Base-by-base conservation (phyloP, 2,797 vertebrate genomes). In the Etheostoma perlongum region DNA sequence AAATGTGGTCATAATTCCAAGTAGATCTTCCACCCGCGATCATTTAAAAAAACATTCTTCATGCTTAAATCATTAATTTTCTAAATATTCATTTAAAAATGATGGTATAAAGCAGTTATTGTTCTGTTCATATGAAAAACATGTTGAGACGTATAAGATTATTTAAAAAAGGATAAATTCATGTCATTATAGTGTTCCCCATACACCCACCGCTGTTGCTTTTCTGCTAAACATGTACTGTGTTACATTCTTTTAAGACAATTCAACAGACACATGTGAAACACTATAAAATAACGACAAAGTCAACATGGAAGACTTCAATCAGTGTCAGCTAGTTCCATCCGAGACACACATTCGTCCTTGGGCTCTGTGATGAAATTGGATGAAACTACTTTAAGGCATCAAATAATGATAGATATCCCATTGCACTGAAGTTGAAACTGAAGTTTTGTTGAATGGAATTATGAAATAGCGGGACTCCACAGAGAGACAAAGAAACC, bases 331-430 rank as follows among this genome's bases (percentile, higher is more conserved):
- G 75, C 25, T 4, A 7, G 25, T 70, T 81, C 67, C 65, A 63
- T 67, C 51, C 1, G 9, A 76, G 65, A 72, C n/a, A 55, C 64
- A 33, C 18, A 23, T 0, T 18, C 3, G 51, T 52, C 82, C 72
- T 19, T 12, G 49, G 54, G 81, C 57, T 73, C 53, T 51, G 71
- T 89, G 82, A 90, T 73, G 79, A 86, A 86, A 91, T 78, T 27
- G 76, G 78, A 84, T 86, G 78, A 85, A 89, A 91, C 59, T 68
- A 67, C 67, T 78, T 60, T 63, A 40, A 83, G 55, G 47, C 3
- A 48, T n/a, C 76, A 89, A 76, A 63, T 51, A 66, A 86, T 46
- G 68, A 80, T 69, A 73, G 30, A 85, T 80, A 75, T 72, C 33
- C 48, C 33, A 54, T 79, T 76, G 62, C 53, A 30, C 25, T 52